Evolutionary conservation across 2,797 vertebrate species (phyloP).

Genomic region (Enoplosus armatus): DNA sequence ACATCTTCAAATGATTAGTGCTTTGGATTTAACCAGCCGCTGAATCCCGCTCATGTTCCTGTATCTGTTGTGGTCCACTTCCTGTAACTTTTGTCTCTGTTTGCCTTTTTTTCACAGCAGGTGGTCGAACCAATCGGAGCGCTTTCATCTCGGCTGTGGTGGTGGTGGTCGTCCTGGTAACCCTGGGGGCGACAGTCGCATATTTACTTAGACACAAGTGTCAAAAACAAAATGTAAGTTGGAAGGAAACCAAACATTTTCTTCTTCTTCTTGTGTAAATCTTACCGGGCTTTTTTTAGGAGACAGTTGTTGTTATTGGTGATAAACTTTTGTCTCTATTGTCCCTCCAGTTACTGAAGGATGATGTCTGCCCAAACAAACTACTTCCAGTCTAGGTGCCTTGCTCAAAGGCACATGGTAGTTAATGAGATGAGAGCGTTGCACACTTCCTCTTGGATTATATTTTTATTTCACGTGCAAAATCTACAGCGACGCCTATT

Average conservation of each 20-base stretch:
- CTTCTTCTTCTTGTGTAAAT: neutral
- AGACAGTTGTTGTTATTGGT: too few species aligned
- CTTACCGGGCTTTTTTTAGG: too few species aligned
- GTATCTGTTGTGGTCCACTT: neutral
- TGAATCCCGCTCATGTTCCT: neutral
- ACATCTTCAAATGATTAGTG: fast-evolving
- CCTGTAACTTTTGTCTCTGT: neutral
- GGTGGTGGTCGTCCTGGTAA: fast-evolving
- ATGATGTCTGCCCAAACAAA: fast-evolving
- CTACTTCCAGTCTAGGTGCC: fast-evolving
- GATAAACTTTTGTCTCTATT: neutral
- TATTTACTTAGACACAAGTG: fast-evolving
- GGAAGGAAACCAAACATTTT: neutral
- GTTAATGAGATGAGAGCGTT: neutral
- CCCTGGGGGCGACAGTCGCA: neutral
- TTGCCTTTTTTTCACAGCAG: neutral
- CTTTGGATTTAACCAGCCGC: neutral
- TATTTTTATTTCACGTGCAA: too few species aligned
- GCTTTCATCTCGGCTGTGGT: fast-evolving
- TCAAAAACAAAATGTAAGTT: neutral
- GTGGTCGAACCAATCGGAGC: fast-evolving
- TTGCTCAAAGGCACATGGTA: neutral
- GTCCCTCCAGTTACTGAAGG: neutral
- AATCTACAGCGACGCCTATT: too few species aligned
- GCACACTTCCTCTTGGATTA: too few species aligned